Evolutionary conservation across 2,797 vertebrate species (phyloP), one percentile per base, ranked within the genome.

Genomic region (Euphonia xanthogaster): DNA sequence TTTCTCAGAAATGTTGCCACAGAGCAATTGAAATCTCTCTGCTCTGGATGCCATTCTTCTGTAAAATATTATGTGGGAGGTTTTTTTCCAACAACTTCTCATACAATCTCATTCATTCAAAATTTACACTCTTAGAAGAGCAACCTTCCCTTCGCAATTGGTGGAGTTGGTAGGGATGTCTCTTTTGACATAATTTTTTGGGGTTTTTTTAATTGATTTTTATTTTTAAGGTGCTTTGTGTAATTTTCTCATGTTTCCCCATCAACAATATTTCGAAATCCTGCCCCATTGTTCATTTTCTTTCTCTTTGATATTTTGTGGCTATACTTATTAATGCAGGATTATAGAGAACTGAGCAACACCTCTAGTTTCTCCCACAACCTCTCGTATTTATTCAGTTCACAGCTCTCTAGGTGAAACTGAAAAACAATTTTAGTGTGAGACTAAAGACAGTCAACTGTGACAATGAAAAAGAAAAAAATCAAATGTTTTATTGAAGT

Each of bases 181-280:
- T 53, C 19, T 70, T 63, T 7, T 4, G 12, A 13, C 7, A 1
- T 33, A 30, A 10, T 79, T 37, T 71, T 33, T 5, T 1, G 2
- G 1, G 15, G 0, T 0, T 51, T 0, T 88, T 16, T 9, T 4
- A 2, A 33, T 12, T 18, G 0, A 28, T 70, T 86, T 68, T 4
- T 60, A 19, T 31, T 30, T 70, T 63, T 48, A 60, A 47, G 8
- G 8, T 22, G 4, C 4, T 37, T 39, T 66, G 9, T 14, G 14
- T 27, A 63, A 57, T 82, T 82, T 72, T 71, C 25, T 86, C 11
- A 30, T 37, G 19, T 80, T 91, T 70, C 4, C 19, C 11, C 3
- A 0, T 13, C 50, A 75, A 35, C 17, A 4, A 23, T 42, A 45
- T 62, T 77, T 87, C 14, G 23, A 87, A 83, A 55, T 42, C 7